Evolutionary conservation across 2,797 vertebrate genomes (phyloP).

Genomic region (Naso thynnoides): DNA sequence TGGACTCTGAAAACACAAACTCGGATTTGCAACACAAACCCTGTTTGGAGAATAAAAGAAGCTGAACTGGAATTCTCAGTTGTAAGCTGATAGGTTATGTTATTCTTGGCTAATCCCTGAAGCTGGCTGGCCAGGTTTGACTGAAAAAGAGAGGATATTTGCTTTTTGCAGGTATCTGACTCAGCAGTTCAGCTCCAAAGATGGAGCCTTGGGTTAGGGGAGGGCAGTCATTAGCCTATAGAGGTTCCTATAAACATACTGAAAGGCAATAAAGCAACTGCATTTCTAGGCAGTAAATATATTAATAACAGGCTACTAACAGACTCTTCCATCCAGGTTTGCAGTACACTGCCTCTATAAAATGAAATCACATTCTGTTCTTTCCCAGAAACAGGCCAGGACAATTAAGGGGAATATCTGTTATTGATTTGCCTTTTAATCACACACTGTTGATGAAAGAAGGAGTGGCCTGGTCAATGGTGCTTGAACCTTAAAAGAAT

Average conservation of each 20-base stretch:
- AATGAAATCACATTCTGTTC: slow-evolving; percentile 21
- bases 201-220: slow-evolving; percentile 18
- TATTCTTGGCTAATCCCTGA: slow-evolving; percentile 47
- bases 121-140: slow-evolving; percentile 25
- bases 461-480: background rate
- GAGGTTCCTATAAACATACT: slow-evolving; percentile 35
- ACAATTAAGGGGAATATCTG: slow-evolving; percentile 1
- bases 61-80: slow-evolving; percentile 24
- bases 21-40: slow-evolving; percentile 26
- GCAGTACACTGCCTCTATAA: slow-evolving; percentile 28
- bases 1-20: slow-evolving; percentile 36
- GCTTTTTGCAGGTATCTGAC: slow-evolving; percentile 28
- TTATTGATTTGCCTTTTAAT: slow-evolving; percentile 19
- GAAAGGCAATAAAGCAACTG: slow-evolving; percentile 43
- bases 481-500: slow-evolving; percentile 11
- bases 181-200: slow-evolving; percentile 27
- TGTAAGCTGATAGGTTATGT: slow-evolving; percentile 19
- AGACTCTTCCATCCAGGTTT: slow-evolving; percentile 13
- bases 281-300: slow-evolving; percentile 22
- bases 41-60: slow-evolving; percentile 20
- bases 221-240: slow-evolving; percentile 37
- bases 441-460: background rate
- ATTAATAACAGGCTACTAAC: slow-evolving; percentile 40
- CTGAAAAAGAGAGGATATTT: slow-evolving; percentile 25
- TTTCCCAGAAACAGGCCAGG: slow-evolving; percentile 5